phyloP scores from a whole-genome alignment of 64 coral and sea anemone species.

The Acropora yongei region DNA sequence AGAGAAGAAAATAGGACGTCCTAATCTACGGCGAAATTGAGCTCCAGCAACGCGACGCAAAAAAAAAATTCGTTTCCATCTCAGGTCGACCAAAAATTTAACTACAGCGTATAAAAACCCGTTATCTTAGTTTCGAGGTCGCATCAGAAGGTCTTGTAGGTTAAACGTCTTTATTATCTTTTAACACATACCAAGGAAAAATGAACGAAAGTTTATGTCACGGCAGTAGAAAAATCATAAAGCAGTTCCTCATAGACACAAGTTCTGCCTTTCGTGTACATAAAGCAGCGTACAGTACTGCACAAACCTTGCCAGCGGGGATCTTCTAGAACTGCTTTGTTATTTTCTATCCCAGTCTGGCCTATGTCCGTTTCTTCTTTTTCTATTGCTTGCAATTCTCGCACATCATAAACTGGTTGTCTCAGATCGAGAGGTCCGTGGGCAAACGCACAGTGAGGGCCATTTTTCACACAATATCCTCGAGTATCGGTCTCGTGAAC shows the following conservation, averaged over 20 bases:
- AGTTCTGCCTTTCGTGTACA: slow-evolving; percentile 40
- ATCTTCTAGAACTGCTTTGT: slow-evolving; percentile 99
- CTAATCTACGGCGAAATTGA: slow-evolving; percentile 1
- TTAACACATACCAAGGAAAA: slow-evolving; percentile 32
- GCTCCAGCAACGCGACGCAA: not conserved
- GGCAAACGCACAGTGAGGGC: slow-evolving; percentile 98
- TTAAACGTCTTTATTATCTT: slow-evolving; percentile 15
- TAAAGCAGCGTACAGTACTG: slow-evolving; percentile 45
- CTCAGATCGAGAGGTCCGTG: slow-evolving; percentile 99
- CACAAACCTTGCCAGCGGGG: slow-evolving; percentile 99
- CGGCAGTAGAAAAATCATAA: slow-evolving; percentile 58
- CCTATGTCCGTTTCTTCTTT: slow-evolving; percentile 90
- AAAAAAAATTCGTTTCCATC: not conserved
- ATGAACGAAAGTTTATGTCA: slow-evolving; percentile 15
- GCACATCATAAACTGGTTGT: slow-evolving; percentile 98
- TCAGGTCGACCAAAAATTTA: not conserved
- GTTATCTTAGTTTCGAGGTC: slow-evolving; percentile 47
- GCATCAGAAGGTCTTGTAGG: slow-evolving; percentile 28
- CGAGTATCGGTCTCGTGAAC: slow-evolving; percentile 98
- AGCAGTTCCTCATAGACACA: slow-evolving; percentile 53
- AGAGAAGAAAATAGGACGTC: not conserved
- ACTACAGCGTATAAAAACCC: slow-evolving; percentile 8
- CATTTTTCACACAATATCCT: slow-evolving; percentile 99
- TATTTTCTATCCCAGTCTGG: slow-evolving; percentile 78
- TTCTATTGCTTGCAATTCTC: slow-evolving; percentile 99